These are phyloP conservation scores for Leptoclinus maculatus DNA, from an alignment of 2,797 vertebrate genomes.

Conservation along the genomic window DNA sequence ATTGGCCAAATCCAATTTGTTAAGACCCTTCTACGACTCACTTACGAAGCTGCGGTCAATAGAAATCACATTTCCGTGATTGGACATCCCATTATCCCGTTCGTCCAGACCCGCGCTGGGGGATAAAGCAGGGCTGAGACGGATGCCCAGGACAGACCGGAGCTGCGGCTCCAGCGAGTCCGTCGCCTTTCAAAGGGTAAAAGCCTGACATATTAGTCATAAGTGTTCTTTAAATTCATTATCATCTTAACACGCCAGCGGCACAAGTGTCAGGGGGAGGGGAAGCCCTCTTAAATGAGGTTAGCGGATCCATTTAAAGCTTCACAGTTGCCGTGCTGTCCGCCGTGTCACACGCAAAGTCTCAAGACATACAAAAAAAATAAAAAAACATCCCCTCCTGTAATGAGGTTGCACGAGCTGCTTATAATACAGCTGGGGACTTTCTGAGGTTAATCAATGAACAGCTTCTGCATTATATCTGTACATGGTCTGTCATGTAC, in stretches of 20 bases:
- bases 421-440: constrained; percentile 72
- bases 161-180: constrained; percentile 86
- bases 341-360: constrained; percentile 79
- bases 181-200: constrained; percentile 88
- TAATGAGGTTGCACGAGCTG: constrained; percentile 77
- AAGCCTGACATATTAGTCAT: constrained; percentile 89
- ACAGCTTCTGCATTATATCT: constrained; percentile 61
- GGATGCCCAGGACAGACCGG: constrained; percentile 81
- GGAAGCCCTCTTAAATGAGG: constrained; percentile 84
- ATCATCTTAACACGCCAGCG: constrained; percentile 85
- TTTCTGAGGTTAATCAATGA: constrained; percentile 76
- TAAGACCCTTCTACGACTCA: constrained; percentile 88
- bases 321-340: constrained; percentile 83
- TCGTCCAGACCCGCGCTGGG: constrained; percentile 80
- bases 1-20: constrained; percentile 89
- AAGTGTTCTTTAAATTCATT: constrained; percentile 93
- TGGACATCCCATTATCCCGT: constrained; percentile 91
- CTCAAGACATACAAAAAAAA: constrained; percentile 76
- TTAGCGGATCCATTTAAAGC: constrained; percentile 86
- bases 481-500: constrained; percentile 33
- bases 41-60: constrained; percentile 88
- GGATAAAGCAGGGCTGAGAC: constrained; percentile 80
- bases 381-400: constrained; percentile 70
- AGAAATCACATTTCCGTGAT: constrained; percentile 92
- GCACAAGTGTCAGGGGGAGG: constrained; percentile 84